Conservation (phyloP, 2,113 vertebrate genomes). For the Hylia prasina region DNA sequence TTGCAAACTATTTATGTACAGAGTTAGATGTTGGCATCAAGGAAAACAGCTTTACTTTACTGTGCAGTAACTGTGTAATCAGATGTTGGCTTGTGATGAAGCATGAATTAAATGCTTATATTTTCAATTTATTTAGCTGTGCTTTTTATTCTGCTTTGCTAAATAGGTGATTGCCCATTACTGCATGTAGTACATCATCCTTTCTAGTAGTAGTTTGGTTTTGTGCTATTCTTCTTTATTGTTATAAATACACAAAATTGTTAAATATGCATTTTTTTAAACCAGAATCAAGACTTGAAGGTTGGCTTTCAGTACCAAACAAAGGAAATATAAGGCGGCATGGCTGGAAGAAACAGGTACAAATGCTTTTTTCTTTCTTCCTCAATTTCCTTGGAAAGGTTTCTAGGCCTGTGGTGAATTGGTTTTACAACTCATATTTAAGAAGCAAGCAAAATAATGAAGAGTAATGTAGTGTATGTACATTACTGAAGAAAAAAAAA, state of each 20-base stretch:
- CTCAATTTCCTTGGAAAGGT: background rate
- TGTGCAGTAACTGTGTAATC: constrained; percentile 64
- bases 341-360: constrained; percentile 98
- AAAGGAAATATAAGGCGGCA: constrained; percentile 95
- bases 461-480: background rate
- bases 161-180: constrained; percentile 47
- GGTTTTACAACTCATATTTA: background rate
- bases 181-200: constrained; percentile 67
- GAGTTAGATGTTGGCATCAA: constrained; percentile 56
- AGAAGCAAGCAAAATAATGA: background rate
- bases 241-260: background rate
- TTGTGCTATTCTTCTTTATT: constrained; percentile 15
- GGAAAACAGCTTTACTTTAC: constrained; percentile 56
- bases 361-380: background rate
- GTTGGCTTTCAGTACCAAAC: constrained; percentile 97
- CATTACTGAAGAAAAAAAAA: background rate
- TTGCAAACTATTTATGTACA: constrained; percentile 27
- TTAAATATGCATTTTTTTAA: background rate
- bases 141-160: constrained; percentile 47
- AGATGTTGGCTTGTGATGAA: constrained; percentile 67
- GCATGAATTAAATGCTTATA: constrained; percentile 71
- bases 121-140: constrained; percentile 58
- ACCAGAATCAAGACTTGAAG: constrained; percentile 95
- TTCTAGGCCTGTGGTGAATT: background rate
- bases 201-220: background rate